A percentile compares a stretch with the other conserved stretches of the same genome.
phyloP scores from a whole-genome alignment of 1,140 invertebrate genomes.

The Lysiphlebus fabarum region DNA sequence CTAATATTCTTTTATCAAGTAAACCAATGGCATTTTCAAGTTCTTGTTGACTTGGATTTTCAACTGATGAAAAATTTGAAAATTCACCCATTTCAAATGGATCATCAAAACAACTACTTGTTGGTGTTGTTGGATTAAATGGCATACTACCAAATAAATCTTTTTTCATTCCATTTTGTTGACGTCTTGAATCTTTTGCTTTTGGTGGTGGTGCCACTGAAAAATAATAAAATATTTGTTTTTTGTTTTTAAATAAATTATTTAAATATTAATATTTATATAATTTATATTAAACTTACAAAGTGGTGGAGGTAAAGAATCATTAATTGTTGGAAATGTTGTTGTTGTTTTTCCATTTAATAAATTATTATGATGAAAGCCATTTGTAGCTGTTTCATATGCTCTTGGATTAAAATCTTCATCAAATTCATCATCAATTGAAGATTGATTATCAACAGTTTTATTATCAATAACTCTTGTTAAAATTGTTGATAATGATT shows the following conservation, averaged over 20 bases:
- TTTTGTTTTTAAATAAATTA: background rate
- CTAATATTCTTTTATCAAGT: conserved; percentile 73
- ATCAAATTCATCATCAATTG: conserved; percentile 81
- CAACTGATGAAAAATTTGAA: conserved; percentile 48
- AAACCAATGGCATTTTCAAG: conserved; percentile 71
- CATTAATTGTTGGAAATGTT: conserved; percentile 46
- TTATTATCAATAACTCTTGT: conserved; percentile 72
- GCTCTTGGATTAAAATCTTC: conserved; percentile 74
- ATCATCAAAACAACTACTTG: conserved; percentile 52
- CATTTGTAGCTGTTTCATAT: conserved; percentile 60
- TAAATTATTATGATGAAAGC: conserved; percentile 49
- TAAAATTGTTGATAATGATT: conserved; percentile 55
- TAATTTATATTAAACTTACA: conserved; percentile 53
- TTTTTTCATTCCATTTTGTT: conserved; percentile 56
- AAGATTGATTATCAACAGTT: conserved; percentile 72
- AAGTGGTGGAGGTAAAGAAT: conserved; percentile 59
- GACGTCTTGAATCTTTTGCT: conserved; percentile 67
- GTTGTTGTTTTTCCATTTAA: conserved; percentile 39
- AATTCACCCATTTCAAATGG: conserved; percentile 82
- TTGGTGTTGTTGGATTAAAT: conserved; percentile 55
- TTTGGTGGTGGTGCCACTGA: conserved; percentile 78
- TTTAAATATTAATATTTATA: background rate
- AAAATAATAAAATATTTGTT: conserved; percentile 14
- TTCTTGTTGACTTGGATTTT: conserved; percentile 56
- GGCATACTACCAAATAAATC: conserved; percentile 61